These are phyloP conservation scores for Hippocampus abdominalis DNA, from an alignment of 2,113 vertebrate species.

Conservation along the genomic window DNA sequence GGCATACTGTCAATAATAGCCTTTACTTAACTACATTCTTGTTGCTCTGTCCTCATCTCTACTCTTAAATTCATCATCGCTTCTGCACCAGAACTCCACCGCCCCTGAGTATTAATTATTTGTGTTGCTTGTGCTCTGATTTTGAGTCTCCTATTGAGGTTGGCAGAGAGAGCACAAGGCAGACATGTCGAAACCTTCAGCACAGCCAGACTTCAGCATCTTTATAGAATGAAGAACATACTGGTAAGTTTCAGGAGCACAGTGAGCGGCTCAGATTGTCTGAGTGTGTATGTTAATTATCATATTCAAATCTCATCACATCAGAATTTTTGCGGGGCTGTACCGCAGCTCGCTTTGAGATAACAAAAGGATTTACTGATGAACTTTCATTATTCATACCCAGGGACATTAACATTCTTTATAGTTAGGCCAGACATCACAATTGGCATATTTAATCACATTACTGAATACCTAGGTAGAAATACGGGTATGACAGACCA, in stretches of 20 bases:
- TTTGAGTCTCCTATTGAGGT: slow-evolving; percentile 49
- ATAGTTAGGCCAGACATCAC: slow-evolving; percentile 21
- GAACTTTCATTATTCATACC: slow-evolving; percentile 59
- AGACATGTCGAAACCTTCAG: slow-evolving; percentile 53
- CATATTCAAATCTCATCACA: slow-evolving; percentile 6
- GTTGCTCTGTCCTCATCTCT: slow-evolving; percentile 12
- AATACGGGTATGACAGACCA: not conserved
- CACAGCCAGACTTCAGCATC: slow-evolving; percentile 32
- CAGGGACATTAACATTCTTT: slow-evolving; percentile 33
- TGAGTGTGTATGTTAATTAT: slow-evolving; percentile 15
- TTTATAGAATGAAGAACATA: slow-evolving; percentile 37
- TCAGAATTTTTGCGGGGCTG: not conserved
- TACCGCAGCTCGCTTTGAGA: slow-evolving; percentile 35
- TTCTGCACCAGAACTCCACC: slow-evolving; percentile 31
- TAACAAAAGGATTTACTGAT: slow-evolving; percentile 61
- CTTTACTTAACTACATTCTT: slow-evolving; percentile 6
- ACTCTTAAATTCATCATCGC: slow-evolving; percentile 23
- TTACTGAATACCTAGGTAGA: not conserved
- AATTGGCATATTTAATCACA: not conserved
- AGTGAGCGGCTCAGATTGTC: slow-evolving; percentile 18
- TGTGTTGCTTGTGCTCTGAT: slow-evolving; percentile 55
- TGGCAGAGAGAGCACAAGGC: slow-evolving; percentile 55
- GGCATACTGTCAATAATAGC: slow-evolving; percentile 37
- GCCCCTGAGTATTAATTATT: slow-evolving; percentile 69
- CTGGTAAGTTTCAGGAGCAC: slow-evolving; percentile 8